Percentiles rank a stretch among this genome's conserved stretches.
These are phyloP conservation scores for Cheiracanthium punctorium DNA, from an alignment of 2,888 invertebrate species.

Conservation along the genomic window DNA sequence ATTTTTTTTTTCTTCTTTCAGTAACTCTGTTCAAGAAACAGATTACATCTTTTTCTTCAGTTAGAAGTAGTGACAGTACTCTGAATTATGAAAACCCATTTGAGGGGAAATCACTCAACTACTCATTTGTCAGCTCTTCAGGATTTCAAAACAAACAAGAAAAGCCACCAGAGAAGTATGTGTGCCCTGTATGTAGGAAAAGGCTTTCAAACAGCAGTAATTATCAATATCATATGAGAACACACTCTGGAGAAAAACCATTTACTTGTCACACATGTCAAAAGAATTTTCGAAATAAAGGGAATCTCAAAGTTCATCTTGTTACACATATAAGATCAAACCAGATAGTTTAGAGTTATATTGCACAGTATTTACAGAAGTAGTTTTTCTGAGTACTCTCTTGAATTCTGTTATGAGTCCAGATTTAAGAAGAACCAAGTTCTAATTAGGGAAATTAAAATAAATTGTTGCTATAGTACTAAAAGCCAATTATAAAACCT, in stretches of 20 bases:
- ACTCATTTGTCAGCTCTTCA: neutral
- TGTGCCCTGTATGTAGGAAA: neutral
- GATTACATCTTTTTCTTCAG: neutral
- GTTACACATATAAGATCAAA: neutral
- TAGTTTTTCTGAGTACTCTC: neutral
- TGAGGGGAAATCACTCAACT: neutral
- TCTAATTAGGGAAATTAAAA: no score
- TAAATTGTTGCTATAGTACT: no score
- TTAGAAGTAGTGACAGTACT: neutral
- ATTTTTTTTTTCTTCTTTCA: neutral
- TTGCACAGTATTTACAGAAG: neutral
- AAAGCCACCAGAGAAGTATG: neutral
- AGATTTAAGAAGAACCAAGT: no score
- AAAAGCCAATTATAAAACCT: no score
- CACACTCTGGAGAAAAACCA: neutral
- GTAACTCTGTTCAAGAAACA: neutral
- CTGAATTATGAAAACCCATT: neutral
- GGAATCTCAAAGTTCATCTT: neutral
- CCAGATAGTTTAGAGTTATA: neutral
- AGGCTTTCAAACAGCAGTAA: neutral
- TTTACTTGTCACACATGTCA: neutral
- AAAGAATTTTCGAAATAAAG: neutral
- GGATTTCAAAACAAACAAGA: neutral
- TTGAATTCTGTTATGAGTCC: no score
- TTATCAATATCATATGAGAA: constrained; percentile 2